Base-by-base conservation (phyloP, 2,113 vertebrate genomes). In the Gila orcuttii region DNA sequence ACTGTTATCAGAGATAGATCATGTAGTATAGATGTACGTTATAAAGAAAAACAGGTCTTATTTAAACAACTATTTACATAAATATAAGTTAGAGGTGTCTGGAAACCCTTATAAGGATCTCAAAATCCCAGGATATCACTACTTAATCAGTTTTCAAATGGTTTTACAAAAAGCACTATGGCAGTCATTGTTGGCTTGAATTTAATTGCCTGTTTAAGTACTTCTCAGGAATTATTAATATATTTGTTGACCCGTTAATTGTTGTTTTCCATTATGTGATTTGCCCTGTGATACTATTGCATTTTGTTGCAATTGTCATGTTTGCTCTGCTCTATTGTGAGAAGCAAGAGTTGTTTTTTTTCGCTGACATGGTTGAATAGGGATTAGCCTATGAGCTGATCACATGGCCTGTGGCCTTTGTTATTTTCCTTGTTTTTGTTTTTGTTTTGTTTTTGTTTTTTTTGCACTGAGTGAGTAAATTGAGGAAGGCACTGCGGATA, bases 321-420 rank as follows among this genome's bases (percentile, higher is more conserved):
- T 92, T 89, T 84, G 82, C 77, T 81, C 33, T 80, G 62, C 59
- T 86, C 86, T 86, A 91, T 93, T 93, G 93, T 94, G 90, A 87
- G 83, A 66, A 64, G 71, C 88, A 73, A 88, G 88, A 87, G 89
- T 89, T 89, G 89, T 83, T 68, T 33, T 89, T 87, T 92, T 95
- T 84, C 87, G 95, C 96, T 96, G 95, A 96, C 95, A 68, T 36
- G 55, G 93, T 92, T 89, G 85, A 88, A 83, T 83, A 83, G 94
- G 95, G 95, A 96, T 96, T 95, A 93, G 77, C 76, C 84, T 87
- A 94, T 86, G 86, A 85, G 86, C 86, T 89, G 91, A 94, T 87
- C 92, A 93, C 93, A 89, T 93, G 93, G 82, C 89, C 90, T 57
- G 33, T 12, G 62, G 91, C 91, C 93, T 93, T 96, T 95, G 95